Evolutionary conservation across 2,113 vertebrate genomes (phyloP).

Genomic region (Gallinago undulata): DNA sequence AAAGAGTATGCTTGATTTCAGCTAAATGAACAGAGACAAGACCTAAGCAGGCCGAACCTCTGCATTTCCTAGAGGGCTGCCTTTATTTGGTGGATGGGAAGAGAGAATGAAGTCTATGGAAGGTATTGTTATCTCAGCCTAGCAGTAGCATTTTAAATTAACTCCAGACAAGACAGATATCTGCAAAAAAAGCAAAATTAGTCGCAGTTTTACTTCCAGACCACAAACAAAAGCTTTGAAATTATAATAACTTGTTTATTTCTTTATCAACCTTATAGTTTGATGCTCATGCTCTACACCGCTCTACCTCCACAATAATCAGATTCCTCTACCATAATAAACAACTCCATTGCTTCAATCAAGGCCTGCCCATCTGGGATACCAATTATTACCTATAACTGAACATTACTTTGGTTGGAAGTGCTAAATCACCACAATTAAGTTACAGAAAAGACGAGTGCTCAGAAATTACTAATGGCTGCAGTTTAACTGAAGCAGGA

Average conservation of each 20-base stretch:
- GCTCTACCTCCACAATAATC: background rate
- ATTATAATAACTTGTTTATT: background rate
- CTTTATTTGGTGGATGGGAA: background rate
- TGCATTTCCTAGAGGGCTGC: background rate
- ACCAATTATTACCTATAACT: background rate
- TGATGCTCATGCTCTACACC: background rate
- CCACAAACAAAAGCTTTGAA: background rate
- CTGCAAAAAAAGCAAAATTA: background rate
- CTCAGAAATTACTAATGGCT: background rate
- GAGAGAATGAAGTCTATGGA: background rate
- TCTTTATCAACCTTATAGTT: background rate
- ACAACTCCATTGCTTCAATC: background rate
- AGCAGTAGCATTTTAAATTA: background rate
- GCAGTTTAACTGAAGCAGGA: background rate
- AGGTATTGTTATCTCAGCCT: background rate
- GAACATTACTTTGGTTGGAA: background rate
- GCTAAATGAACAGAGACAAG: background rate
- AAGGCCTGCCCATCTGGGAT: background rate
- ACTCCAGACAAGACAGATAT: background rate
- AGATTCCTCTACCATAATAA: background rate
- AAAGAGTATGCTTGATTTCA: background rate
- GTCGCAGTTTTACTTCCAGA: background rate
- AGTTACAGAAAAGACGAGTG: background rate
- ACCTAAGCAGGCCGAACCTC: background rate
- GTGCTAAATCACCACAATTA: background rate